phyloP scores from a whole-genome alignment of 1,140 invertebrate genomes.

The fruit fly (Drosophila melanogaster) region Release_6_plus_ISO1_MT NT_037436.4:22306001-22306500 shows the following conservation, averaged over 20 bases:
- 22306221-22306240: constrained; percentile 14
- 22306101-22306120: constrained; percentile 84
- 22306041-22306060: constrained; percentile 30
- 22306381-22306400: constrained; percentile 25
- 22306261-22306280: constrained; percentile 77
- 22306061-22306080: constrained; percentile 17
- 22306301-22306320: constrained; percentile 57
- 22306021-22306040: constrained; percentile 58
- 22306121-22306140: constrained; percentile 68
- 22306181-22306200: constrained; percentile 71
- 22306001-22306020: background rate
- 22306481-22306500: constrained; percentile 35
- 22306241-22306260: constrained; percentile 74
- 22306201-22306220: constrained; percentile 11
- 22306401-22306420: constrained; percentile 22
- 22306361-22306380: constrained; percentile 39
- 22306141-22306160: constrained; percentile 10
- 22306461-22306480: constrained; percentile 11
- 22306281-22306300: constrained; percentile 21
- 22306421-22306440: constrained; percentile 18
- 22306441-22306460: constrained; percentile 13
- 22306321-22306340: constrained; percentile 83
- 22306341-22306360: constrained; percentile 69
- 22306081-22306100: constrained; percentile 74
- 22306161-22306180: constrained; percentile 71